Evolutionary conservation across 1,140 invertebrate genomes (phyloP), one percentile per base, ranked within the genome.

Genomic region (Dryas iulia): DNA sequence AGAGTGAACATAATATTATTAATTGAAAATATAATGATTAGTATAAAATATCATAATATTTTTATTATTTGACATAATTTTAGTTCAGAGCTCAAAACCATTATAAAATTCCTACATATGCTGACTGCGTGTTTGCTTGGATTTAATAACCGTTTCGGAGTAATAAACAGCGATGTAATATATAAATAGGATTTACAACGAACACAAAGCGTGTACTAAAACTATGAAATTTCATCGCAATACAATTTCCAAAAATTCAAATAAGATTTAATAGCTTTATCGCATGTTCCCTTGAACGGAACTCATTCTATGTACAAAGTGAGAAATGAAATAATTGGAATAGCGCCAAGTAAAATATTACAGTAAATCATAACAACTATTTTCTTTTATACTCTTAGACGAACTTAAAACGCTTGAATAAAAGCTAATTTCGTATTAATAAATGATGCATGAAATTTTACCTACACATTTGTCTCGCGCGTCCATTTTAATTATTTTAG

Each of bases 241-340:
- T 8, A 21, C 2, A 21, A 10, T 47, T 21, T 21, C 14, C 8
- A 21, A 47, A 47, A 47, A 10, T 1, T 47, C 14, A 8, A 47
- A 18, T 18, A 21, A 47, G 1, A 8, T 39, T 39, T 39, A 10
- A 47, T 47, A 47, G 39, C 18, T 47, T 5, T 21, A 18, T 18
- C 39, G 18, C 39, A 47, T 3, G 18, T 47, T 83, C n/a, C 81
- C 82, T 80, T 83, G 82, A 87, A 89, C 81, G 78, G 77, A 71
- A 83, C 86, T 86, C 80, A 83, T 80, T 84, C 79, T 76, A 75
- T 78, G 72, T 79, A 75, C 77, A 62, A 77, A 69, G 78, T 82
- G 76, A 79, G 84, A 88, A 86, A 89, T 88, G 84, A 78, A 86
- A 79, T 77, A 82, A 73, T 81, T 89, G 88, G 88, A 82, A 62